A percentile compares a stretch with the other conserved stretches of the same genome.
Evolutionary conservation across 2,888 invertebrate species (phyloP).

Genomic region (Nebria salina): DNA sequence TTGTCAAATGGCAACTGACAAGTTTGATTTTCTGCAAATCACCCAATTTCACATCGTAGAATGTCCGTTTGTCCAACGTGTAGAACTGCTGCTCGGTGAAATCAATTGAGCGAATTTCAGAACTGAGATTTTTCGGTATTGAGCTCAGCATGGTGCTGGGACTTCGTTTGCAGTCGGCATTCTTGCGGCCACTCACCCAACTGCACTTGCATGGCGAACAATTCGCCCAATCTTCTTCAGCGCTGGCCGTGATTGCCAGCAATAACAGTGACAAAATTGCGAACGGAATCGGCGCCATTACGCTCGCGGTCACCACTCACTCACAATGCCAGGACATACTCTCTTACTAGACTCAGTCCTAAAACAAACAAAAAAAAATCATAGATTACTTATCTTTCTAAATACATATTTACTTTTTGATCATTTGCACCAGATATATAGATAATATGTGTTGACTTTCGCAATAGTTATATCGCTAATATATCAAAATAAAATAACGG

Average conservation of each 20-base stretch:
- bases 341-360: neutral
- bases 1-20: constrained; percentile 76
- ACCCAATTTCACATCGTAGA: constrained; percentile 74
- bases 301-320: constrained; percentile 3
- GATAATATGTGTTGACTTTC: neutral
- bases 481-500: neutral
- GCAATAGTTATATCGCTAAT: neutral
- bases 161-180: constrained; percentile 79
- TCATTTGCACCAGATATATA: constrained; percentile 3
- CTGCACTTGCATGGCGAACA: constrained; percentile 78
- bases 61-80: constrained; percentile 74
- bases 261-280: constrained; percentile 54
- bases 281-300: constrained; percentile 50
- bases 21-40: constrained; percentile 85
- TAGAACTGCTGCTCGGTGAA: constrained; percentile 76
- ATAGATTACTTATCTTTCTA: constrained; percentile 9
- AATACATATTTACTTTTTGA: constrained; percentile 3
- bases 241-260: constrained; percentile 62
- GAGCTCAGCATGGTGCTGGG: constrained; percentile 65
- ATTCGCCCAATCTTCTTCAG: constrained; percentile 70
- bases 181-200: constrained; percentile 86
- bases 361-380: constrained; percentile 27
- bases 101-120: constrained; percentile 77
- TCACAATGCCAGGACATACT: constrained; percentile 26
- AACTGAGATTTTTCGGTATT: constrained; percentile 78